Conservation (phyloP, 2,888 invertebrate genomes). For the Lepeophtheirus nordmannii region DNA sequence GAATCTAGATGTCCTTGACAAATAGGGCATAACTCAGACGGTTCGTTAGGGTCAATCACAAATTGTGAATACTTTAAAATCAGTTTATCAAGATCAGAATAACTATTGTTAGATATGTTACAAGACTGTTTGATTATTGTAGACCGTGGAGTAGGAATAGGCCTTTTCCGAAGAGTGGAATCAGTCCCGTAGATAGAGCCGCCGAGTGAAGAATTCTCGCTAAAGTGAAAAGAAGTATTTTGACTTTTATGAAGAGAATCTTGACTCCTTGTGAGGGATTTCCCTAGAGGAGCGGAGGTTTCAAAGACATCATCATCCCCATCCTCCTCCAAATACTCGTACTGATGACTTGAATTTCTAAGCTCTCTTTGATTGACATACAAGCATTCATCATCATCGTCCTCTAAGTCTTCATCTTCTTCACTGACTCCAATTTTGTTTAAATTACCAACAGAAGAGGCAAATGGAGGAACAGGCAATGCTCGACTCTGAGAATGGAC, state of each 20-base stretch:
- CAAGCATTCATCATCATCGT: not conserved
- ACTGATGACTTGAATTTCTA: not conserved
- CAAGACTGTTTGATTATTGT: not conserved
- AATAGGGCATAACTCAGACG: conserved; percentile 11
- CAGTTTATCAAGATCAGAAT: conserved; percentile 7
- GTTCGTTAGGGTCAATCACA: conserved; percentile 20
- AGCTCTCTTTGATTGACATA: conserved; percentile 18
- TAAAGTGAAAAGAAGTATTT: too few relatives aligned
- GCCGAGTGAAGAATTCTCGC: too few relatives aligned
- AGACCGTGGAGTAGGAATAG: conserved; percentile 21
- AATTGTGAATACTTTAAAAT: conserved; percentile 12
- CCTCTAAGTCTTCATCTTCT: not conserved
- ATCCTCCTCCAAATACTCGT: conserved; percentile 8
- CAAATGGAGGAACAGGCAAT: conserved; percentile 1
- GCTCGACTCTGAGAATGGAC: not conserved
- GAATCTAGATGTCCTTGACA: conserved; percentile 2
- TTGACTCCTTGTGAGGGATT: not conserved
- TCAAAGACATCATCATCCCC: not conserved
- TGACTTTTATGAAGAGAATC: too few relatives aligned
- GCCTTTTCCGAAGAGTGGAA: conserved; percentile 7
- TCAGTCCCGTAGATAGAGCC: not conserved
- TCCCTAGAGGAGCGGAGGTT: not conserved
- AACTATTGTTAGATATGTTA: not conserved
- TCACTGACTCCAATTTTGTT: not conserved
- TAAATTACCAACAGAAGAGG: not conserved